Evolutionary conservation across 1,140 invertebrate species (phyloP).

Genomic region (Mamestra configurata): DNA sequence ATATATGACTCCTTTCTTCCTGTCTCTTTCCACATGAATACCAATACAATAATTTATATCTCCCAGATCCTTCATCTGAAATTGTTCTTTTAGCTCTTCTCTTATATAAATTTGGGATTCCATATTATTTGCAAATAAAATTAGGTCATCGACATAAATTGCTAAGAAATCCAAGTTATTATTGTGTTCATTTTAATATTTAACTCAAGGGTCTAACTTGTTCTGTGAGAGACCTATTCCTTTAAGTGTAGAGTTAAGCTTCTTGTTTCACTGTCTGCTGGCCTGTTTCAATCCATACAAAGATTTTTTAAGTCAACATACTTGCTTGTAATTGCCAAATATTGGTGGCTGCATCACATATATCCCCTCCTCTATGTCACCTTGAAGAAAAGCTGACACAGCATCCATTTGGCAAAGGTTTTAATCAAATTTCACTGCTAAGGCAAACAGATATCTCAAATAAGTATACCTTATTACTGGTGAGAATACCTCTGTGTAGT

Average conservation of each 20-base stretch:
- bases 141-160: conserved; percentile 57
- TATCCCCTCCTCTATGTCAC: conserved; percentile 78
- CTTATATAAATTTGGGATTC: conserved; percentile 50
- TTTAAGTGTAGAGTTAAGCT: conserved; percentile 54
- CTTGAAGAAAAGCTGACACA: conserved; percentile 81
- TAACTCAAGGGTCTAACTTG: conserved; percentile 56
- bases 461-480: conserved; percentile 68
- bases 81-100: conserved; percentile 29
- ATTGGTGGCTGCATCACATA: conserved; percentile 78
- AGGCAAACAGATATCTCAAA: conserved; percentile 73
- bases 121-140: conserved; percentile 56
- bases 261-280: conserved; percentile 63
- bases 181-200: conserved; percentile 55
- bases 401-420: conserved; percentile 61
- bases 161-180: conserved; percentile 54
- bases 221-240: conserved; percentile 54
- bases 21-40: neutral
- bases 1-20: conserved; percentile 23
- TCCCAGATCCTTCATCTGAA: conserved; percentile 63
- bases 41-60: conserved; percentile 55
- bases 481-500: conserved; percentile 74
- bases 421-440: conserved; percentile 72
- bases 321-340: conserved; percentile 61
- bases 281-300: conserved; percentile 83
- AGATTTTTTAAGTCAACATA: conserved; percentile 76